These are phyloP conservation scores for Uloborus diversus DNA, from an alignment of 1,140 invertebrate genomes.

Conservation along the genomic window DNA sequence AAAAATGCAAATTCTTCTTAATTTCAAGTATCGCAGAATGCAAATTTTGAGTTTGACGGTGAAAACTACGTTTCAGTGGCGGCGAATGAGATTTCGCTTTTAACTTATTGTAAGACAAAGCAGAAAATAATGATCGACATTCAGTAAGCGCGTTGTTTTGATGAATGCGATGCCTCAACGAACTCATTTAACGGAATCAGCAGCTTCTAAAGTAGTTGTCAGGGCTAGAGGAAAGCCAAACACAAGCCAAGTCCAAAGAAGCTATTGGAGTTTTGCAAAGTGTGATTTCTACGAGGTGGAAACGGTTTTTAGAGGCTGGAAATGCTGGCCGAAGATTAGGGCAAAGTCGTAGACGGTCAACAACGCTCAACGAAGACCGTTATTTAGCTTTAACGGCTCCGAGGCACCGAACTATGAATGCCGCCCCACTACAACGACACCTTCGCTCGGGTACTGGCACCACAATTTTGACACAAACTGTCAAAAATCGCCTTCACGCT, in stretches of 20 bases:
- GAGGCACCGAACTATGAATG: neutral
- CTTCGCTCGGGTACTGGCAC: constrained; percentile 1
- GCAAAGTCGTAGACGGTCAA: too few species aligned
- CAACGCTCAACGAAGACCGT: neutral
- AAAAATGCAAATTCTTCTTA: too few species aligned
- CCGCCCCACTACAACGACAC: neutral
- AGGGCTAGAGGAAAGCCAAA: neutral
- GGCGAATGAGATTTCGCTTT: neutral
- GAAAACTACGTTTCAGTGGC: neutral
- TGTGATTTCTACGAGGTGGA: neutral
- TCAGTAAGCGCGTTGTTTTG: neutral
- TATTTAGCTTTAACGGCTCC: neutral
- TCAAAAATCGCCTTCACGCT: neutral
- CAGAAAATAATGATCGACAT: neutral
- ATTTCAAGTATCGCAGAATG: neutral
- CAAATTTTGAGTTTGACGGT: neutral
- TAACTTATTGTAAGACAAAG: neutral
- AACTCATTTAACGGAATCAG: neutral
- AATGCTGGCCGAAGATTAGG: neutral
- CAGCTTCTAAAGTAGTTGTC: neutral
- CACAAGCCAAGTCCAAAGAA: neutral
- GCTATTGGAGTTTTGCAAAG: neutral
- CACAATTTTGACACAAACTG: neutral
- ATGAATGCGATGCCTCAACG: too few species aligned
- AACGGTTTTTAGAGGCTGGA: neutral